Percentiles rank a stretch among this genome's conserved stretches.
phyloP scores from a whole-genome alignment of 2,113 vertebrate species.

The Geococcyx californianus region DNA sequence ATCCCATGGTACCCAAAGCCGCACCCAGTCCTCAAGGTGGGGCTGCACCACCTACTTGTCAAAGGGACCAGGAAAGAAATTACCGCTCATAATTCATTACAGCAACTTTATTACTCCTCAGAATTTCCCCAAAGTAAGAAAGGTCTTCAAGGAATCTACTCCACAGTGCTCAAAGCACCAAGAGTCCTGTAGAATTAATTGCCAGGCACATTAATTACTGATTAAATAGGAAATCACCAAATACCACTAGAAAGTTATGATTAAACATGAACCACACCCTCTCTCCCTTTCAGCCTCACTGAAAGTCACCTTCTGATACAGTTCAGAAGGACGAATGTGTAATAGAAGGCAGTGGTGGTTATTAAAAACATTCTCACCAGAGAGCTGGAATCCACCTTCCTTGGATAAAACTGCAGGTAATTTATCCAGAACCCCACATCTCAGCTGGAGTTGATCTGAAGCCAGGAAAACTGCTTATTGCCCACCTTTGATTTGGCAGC shows the following conservation, averaged over 20 bases:
- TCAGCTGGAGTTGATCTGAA: not conserved
- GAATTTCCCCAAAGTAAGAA: constrained; percentile 15
- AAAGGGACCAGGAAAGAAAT: not conserved
- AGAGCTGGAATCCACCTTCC: not conserved
- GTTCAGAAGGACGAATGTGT: not conserved
- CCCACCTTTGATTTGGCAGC: not conserved
- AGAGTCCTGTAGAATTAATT: constrained; percentile 62
- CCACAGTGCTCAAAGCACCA: not conserved
- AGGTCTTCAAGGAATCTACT: constrained; percentile 44
- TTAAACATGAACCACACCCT: constrained; percentile 29
- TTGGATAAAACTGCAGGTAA: not conserved
- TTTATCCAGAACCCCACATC: not conserved
- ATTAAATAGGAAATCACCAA: constrained; percentile 68
- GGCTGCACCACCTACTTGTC: not conserved
- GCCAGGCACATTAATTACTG: constrained; percentile 57
- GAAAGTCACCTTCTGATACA: constrained; percentile 49
- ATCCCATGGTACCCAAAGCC: too few species aligned
- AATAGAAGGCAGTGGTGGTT: not conserved
- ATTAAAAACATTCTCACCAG: not conserved
- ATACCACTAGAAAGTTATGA: constrained; percentile 50
- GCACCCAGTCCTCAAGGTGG: too few species aligned
- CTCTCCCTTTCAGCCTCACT: constrained; percentile 8
- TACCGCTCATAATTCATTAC: constrained; percentile 43
- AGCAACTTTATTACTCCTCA: constrained; percentile 34
- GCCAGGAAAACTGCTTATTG: not conserved